Evolutionary conservation across 2,888 invertebrate genomes (phyloP).

Genomic region (Halocaridina rubra): DNA sequence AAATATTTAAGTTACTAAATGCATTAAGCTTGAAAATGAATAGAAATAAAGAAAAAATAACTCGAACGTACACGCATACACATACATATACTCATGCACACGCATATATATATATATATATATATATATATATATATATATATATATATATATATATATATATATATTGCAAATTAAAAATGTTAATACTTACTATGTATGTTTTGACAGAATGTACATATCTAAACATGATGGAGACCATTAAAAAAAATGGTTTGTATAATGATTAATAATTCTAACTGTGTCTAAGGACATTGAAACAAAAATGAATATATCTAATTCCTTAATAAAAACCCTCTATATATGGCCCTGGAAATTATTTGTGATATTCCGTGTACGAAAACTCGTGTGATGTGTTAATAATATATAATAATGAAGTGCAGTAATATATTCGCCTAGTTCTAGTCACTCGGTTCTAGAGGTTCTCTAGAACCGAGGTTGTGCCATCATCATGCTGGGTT

Average conservation of each 20-base stretch:
- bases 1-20: no score
- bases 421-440: background rate
- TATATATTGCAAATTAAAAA: no score
- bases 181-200: no score
- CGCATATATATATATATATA: conserved; percentile 6
- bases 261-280: no score
- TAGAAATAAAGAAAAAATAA: no score
- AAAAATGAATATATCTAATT: background rate
- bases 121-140: conserved; percentile 39
- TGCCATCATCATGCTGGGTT: conserved; percentile 36
- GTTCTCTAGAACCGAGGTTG: background rate
- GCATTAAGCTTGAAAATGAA: no score
- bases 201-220: no score
- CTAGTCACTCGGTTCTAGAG: background rate
- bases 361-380: background rate
- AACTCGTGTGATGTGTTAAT: background rate
- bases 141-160: conserved; percentile 41
- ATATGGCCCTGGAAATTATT: background rate
- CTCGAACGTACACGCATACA: background rate
- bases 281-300: no score
- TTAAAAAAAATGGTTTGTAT: background rate
- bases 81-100: background rate
- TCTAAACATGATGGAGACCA: no score
- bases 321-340: background rate
- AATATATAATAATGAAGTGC: background rate